Evolutionary conservation across 2,888 invertebrate species (phyloP).

Genomic region (Lamellibrachia columna): DNA sequence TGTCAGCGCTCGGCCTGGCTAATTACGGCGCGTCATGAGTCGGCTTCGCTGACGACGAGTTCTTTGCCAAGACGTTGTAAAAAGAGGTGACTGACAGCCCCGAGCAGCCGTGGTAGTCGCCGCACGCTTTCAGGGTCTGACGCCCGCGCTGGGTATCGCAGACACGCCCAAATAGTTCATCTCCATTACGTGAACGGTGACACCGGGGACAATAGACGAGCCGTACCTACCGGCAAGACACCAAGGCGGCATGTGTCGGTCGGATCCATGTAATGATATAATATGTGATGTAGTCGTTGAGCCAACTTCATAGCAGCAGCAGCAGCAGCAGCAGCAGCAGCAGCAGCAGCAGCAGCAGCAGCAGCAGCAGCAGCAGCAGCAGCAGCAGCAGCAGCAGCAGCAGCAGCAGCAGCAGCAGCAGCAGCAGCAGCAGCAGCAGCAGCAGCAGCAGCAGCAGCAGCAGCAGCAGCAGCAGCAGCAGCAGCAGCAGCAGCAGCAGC

Average conservation of each 20-base stretch:
- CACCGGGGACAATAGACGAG: not conserved
- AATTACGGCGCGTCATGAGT: not conserved
- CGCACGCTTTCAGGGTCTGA: not conserved
- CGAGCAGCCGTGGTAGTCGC: not conserved
- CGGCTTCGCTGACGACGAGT: conserved; percentile 3
- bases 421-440: no score
- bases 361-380: no score
- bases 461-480: no score
- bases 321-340: no score
- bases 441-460: no score
- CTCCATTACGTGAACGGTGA: conserved; percentile 1
- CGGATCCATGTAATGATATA: not conserved
- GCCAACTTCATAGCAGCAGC: not conserved
- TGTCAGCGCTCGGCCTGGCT: not conserved
- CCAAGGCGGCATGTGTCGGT: not conserved
- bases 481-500: no score
- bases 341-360: no score
- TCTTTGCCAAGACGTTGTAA: not conserved
- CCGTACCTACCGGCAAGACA: not conserved
- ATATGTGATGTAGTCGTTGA: not conserved
- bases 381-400: no score
- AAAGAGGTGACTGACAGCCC: not conserved
- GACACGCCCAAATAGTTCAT: conserved; percentile 11
- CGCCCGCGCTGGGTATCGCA: not conserved
- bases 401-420: no score